Evolutionary conservation across 2,113 vertebrate genomes (phyloP).

Genomic region (Diglossa brunneiventris): DNA sequence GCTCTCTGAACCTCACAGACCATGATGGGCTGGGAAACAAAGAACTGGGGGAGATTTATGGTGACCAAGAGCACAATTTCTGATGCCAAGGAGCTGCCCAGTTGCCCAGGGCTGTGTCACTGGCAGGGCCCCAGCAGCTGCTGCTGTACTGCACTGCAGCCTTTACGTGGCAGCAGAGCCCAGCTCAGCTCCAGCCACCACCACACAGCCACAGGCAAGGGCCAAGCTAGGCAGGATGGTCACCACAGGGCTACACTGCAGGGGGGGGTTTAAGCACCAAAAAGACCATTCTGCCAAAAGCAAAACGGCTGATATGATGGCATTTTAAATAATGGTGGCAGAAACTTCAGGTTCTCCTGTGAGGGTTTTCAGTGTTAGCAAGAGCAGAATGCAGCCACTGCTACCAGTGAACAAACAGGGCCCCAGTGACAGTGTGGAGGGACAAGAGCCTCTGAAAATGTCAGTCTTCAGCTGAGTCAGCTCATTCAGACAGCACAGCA

Average conservation of each 20-base stretch:
- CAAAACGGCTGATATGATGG: background rate
- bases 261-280: background rate
- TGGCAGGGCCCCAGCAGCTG: background rate
- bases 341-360: background rate
- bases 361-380: background rate
- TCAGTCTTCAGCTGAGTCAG: background rate
- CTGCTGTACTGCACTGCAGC: conserved; percentile 5
- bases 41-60: background rate
- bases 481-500: background rate
- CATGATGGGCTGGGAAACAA: background rate
- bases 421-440: background rate
- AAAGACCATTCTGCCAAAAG: background rate
- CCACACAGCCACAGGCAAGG: background rate
- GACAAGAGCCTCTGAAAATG: background rate
- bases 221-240: fast-evolving
- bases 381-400: background rate
- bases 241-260: background rate
- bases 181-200: background rate
- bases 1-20: background rate
- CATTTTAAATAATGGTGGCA: background rate
- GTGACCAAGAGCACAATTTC: background rate
- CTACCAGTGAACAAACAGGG: background rate
- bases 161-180: conserved; percentile 41
- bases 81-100: background rate
- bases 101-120: background rate